Conservation (phyloP, 2,113 vertebrate genomes). For the Cyprinodon variegatus region DNA sequence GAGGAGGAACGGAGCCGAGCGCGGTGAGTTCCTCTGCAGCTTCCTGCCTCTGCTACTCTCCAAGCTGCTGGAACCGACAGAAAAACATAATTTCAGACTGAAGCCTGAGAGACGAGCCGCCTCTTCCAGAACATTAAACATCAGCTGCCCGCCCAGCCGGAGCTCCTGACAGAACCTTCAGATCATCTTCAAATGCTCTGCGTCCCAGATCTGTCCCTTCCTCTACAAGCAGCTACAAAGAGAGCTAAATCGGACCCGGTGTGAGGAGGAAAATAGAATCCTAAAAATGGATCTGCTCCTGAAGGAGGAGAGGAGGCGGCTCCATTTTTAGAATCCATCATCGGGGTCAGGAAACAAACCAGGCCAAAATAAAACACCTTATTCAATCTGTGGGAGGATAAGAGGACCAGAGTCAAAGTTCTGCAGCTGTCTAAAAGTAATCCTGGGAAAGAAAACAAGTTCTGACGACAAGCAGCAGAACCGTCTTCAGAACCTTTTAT, state of each 20-base stretch:
- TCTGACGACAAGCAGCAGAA: too few relatives aligned
- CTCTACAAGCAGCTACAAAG: slow-evolving; percentile 14
- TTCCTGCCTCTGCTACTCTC: too few relatives aligned
- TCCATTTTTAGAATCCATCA: slow-evolving; percentile 33
- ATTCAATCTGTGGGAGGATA: not conserved
- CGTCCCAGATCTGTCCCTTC: slow-evolving; percentile 26
- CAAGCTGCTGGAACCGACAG: not conserved
- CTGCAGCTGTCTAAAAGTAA: not conserved
- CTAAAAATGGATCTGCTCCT: slow-evolving; percentile 48
- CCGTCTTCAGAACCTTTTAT: too few relatives aligned
- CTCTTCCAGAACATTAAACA: too few relatives aligned
- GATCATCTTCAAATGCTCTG: slow-evolving; percentile 20
- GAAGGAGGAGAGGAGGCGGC: not conserved
- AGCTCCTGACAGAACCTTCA: not conserved
- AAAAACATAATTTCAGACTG: not conserved
- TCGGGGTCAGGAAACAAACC: slow-evolving; percentile 21
- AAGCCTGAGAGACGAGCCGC: too few relatives aligned
- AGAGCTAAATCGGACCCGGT: slow-evolving; percentile 25
- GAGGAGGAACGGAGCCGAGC: not conserved
- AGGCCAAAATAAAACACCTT: not conserved
- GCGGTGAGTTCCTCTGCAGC: not conserved
- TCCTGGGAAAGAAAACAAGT: too few relatives aligned
- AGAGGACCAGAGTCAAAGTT: not conserved
- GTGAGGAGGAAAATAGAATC: slow-evolving; percentile 45
- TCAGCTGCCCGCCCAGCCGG: not conserved